phyloP scores from a whole-genome alignment of 35 echinoderm and acorn worm species.

The Stichopus chloronotus region DNA sequence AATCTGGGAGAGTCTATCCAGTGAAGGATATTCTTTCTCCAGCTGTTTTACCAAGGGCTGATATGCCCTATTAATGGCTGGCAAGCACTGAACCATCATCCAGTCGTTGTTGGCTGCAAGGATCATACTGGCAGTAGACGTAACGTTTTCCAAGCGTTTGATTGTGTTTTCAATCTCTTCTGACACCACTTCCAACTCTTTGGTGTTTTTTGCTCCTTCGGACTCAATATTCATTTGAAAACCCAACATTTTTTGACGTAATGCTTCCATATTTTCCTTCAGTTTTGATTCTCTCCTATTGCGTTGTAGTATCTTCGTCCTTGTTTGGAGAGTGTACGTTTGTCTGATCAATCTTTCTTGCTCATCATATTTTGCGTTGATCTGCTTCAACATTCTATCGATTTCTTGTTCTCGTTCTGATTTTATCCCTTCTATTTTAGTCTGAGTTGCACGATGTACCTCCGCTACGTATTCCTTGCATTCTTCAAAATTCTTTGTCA shows the following conservation, averaged over 20 bases:
- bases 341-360: background rate
- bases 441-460: background rate
- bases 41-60: background rate
- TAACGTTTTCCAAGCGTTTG: slow-evolving; percentile 20
- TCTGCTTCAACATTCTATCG: background rate
- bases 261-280: background rate
- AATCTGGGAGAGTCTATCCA: background rate
- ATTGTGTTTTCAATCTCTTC: background rate
- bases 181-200: background rate
- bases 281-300: background rate
- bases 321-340: background rate
- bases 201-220: background rate
- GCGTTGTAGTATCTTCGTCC: background rate
- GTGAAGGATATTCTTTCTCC: background rate
- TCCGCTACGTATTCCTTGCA: background rate
- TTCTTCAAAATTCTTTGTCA: background rate
- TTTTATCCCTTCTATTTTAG: background rate
- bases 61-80: background rate
- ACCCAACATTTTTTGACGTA: background rate
- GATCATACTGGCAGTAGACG: background rate
- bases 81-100: background rate
- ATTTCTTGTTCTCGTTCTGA: background rate
- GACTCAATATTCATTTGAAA: background rate
- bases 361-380: background rate
- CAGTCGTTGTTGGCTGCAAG: slow-evolving; percentile 32